These are phyloP conservation scores for Lypha dubia DNA, from an alignment of 2,888 invertebrate genomes.

Conservation along the genomic window DNA sequence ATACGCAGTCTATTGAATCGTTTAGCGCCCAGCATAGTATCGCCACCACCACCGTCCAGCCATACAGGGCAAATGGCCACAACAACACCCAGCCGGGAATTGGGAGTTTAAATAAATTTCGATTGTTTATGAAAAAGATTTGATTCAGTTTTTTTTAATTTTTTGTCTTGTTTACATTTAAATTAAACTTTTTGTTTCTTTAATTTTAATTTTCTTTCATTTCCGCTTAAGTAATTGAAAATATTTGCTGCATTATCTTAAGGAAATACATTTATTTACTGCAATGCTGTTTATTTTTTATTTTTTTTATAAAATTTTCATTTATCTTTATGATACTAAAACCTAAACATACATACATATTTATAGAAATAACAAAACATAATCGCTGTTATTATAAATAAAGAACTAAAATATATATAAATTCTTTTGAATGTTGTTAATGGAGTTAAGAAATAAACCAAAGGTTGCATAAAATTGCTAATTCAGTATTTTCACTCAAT, in stretches of 20 bases:
- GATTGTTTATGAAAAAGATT: not conserved
- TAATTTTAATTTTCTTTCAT: not conserved
- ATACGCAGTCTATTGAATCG: constrained; percentile 84
- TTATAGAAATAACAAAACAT: not conserved
- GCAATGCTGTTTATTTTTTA: not conserved
- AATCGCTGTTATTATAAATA: not conserved
- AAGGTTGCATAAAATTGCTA: too few relatives aligned
- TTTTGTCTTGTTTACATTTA: not conserved
- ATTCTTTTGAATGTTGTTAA: not conserved
- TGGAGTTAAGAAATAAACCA: not conserved
- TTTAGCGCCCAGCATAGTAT: constrained; percentile 79
- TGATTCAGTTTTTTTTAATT: not conserved
- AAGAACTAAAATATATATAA: not conserved
- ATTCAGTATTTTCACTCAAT: too few relatives aligned
- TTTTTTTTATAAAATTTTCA: not conserved
- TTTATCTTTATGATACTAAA: not conserved
- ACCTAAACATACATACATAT: not conserved
- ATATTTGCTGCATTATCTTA: too few relatives aligned
- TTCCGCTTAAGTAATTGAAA: not conserved
- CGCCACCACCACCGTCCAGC: constrained; percentile 80
- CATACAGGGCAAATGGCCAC: constrained; percentile 83
- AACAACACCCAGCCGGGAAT: constrained; percentile 82
- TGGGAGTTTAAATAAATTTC: constrained; percentile 79
- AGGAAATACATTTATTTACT: not conserved
- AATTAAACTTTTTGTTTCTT: too few relatives aligned